Conservation (phyloP, 2,113 vertebrate genomes). For the Haemorhous mexicanus region DNA sequence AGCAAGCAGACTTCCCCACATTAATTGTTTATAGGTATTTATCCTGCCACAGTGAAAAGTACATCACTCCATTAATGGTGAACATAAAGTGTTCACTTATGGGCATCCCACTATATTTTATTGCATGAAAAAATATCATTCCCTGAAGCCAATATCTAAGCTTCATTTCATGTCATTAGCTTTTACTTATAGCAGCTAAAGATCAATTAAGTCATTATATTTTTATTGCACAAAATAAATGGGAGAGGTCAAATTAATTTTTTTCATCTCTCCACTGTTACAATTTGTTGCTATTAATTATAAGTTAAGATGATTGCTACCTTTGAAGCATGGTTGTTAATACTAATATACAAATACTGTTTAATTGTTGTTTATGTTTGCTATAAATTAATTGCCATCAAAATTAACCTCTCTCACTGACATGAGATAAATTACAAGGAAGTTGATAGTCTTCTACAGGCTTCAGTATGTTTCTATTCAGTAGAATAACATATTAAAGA, state of each 20-base stretch:
- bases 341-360: slow-evolving; percentile 54
- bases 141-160: slow-evolving; percentile 15
- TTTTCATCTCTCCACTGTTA: slow-evolving; percentile 60
- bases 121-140: slow-evolving; percentile 22
- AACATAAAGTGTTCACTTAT: slow-evolving; percentile 6
- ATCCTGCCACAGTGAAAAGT: background rate
- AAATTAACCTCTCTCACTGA: slow-evolving; percentile 21
- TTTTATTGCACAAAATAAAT: slow-evolving; percentile 66
- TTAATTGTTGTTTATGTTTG: background rate
- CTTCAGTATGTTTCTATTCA: slow-evolving; percentile 9
- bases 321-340: slow-evolving; percentile 47
- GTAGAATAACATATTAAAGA: background rate
- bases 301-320: slow-evolving; percentile 58
- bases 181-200: slow-evolving; percentile 51
- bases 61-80: background rate
- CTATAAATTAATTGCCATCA: slow-evolving; percentile 57
- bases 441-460: slow-evolving; percentile 20
- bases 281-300: slow-evolving; percentile 64
- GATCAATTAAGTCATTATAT: slow-evolving; percentile 67
- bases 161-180: slow-evolving; percentile 38
- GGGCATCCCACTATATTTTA: slow-evolving; percentile 21
- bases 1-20: background rate
- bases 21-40: background rate
- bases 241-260: slow-evolving; percentile 57
- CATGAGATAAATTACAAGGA: slow-evolving; percentile 36